A percentile compares a stretch with the other conserved stretches of the same genome.
Evolutionary conservation across 2,113 vertebrate species (phyloP).

Genomic region (Rhinichthys klamathensis): DNA sequence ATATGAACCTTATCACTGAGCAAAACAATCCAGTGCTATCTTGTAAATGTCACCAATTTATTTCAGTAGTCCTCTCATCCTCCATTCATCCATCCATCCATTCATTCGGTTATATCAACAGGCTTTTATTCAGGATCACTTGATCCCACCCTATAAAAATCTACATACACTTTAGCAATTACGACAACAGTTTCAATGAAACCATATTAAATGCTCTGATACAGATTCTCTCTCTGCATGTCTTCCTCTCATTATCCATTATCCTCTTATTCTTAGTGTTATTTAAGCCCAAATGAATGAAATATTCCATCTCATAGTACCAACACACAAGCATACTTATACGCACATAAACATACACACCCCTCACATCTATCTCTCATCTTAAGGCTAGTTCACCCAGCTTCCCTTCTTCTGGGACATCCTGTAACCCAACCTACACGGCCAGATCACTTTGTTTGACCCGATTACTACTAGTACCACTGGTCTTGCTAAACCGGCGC

Average conservation of each 20-base stretch:
- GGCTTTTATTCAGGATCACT: background rate
- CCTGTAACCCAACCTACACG: conserved; percentile 69
- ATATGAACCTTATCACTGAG: background rate
- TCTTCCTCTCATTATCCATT: background rate
- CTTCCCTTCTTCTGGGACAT: background rate
- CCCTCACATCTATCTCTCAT: background rate
- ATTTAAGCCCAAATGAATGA: background rate
- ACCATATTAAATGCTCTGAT: conserved; percentile 54
- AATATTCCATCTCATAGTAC: conserved; percentile 25
- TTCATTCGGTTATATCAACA: background rate
- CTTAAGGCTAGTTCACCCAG: conserved; percentile 8
- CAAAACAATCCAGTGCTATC: background rate
- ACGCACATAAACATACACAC: background rate
- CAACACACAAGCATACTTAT: conserved; percentile 15
- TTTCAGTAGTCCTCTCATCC: conserved; percentile 1
- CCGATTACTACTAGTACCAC: conserved; percentile 86
- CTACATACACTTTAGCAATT: conserved; percentile 3
- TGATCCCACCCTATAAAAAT: conserved; percentile 23
- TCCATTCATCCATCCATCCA: background rate
- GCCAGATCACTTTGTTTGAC: conserved; percentile 87
- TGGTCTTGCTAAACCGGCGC: conserved; percentile 87
- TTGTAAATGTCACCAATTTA: background rate
- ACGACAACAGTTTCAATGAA: conserved; percentile 53
- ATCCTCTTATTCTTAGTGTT: background rate
- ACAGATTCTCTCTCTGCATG: conserved; percentile 50